phyloP scores from a whole-genome alignment of 1,140 invertebrate species.

The Bombus picipes region DNA sequence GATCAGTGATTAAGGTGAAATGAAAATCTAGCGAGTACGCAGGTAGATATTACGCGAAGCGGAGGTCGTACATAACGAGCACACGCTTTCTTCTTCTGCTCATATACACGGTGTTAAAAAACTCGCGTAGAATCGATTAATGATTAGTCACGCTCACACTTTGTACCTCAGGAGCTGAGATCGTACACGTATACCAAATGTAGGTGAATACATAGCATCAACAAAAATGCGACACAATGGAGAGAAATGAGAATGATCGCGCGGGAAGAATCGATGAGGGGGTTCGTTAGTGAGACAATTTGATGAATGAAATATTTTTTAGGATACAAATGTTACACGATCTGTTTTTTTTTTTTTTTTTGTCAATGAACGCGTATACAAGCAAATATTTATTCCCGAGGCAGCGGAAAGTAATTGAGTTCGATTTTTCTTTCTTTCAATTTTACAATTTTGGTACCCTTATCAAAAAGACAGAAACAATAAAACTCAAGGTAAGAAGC shows the following conservation, averaged over 20 bases:
- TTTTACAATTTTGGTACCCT: background rate
- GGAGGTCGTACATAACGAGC: slow-evolving; percentile 36
- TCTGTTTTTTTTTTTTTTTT: too few species aligned
- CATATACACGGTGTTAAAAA: slow-evolving; percentile 30
- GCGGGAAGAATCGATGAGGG: background rate
- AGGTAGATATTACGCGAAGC: slow-evolving; percentile 42
- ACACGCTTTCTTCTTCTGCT: slow-evolving; percentile 26
- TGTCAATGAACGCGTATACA: background rate
- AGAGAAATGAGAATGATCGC: slow-evolving; percentile 13
- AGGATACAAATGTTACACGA: background rate
- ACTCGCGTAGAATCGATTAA: slow-evolving; percentile 22
- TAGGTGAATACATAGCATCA: slow-evolving; percentile 37
- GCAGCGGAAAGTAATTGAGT: slow-evolving; percentile 17
- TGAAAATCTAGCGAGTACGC: slow-evolving; percentile 16
- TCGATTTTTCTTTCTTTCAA: background rate
- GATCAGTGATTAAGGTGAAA: slow-evolving; percentile 21
- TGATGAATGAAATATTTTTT: slow-evolving; percentile 6
- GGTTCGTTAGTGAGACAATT: slow-evolving; percentile 11
- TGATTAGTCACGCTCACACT: slow-evolving; percentile 60
- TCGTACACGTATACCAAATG: slow-evolving; percentile 73
- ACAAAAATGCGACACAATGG: slow-evolving; percentile 22
- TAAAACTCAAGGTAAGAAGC: slow-evolving; percentile 33
- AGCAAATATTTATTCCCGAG: slow-evolving; percentile 12
- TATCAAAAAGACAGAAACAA: background rate
- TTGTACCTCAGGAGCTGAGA: slow-evolving; percentile 82